Evolutionary conservation across 92 coral and sea anemone genomes (phyloP).

Genomic region (Plumapathes pennacea): DNA sequence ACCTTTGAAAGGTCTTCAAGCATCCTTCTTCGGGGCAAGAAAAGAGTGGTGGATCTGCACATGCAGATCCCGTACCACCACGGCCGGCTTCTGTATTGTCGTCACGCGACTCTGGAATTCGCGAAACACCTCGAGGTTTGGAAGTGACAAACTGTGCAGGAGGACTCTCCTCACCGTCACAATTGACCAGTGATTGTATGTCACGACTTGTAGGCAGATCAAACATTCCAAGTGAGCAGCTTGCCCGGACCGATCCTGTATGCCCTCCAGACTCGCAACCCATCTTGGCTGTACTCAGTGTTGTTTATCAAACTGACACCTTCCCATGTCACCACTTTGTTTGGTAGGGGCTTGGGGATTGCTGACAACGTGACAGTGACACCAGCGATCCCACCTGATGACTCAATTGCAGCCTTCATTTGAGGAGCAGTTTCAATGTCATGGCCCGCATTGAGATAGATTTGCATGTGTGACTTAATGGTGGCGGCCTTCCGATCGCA

Average conservation of each 20-base stretch:
- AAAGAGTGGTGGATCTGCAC: slow-evolving; percentile 17
- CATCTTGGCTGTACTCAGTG: slow-evolving; percentile 28
- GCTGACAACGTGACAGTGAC: slow-evolving; percentile 41
- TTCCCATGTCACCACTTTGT: slow-evolving; percentile 40
- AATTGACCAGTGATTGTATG: slow-evolving; percentile 6
- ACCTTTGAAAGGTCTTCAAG: slow-evolving; percentile 34
- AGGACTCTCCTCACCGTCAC: slow-evolving; percentile 19
- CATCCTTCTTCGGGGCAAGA: slow-evolving; percentile 54
- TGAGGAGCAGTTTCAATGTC: slow-evolving; percentile 34
- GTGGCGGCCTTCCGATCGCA: slow-evolving; percentile 60
- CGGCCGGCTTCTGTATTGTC: slow-evolving; percentile 1
- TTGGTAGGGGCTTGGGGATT: slow-evolving; percentile 9
- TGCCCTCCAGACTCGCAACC: slow-evolving; percentile 34
- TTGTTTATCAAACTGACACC: slow-evolving; percentile 51
- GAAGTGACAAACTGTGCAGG: slow-evolving; percentile 22
- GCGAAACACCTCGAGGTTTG: slow-evolving; percentile 15
- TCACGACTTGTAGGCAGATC: slow-evolving; percentile 13
- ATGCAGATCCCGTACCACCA: background rate
- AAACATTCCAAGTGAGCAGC: slow-evolving; percentile 29
- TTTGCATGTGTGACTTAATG: slow-evolving; percentile 27
- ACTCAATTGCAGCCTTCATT: slow-evolving; percentile 46
- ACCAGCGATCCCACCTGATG: slow-evolving; percentile 30
- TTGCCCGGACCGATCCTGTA: slow-evolving; percentile 38
- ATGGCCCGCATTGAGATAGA: slow-evolving; percentile 40
- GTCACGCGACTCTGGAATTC: background rate